Conservation (phyloP, 37 sponge, comb jelly and placozoan genomes). For the Mnemiopsis leidyi region DNA sequence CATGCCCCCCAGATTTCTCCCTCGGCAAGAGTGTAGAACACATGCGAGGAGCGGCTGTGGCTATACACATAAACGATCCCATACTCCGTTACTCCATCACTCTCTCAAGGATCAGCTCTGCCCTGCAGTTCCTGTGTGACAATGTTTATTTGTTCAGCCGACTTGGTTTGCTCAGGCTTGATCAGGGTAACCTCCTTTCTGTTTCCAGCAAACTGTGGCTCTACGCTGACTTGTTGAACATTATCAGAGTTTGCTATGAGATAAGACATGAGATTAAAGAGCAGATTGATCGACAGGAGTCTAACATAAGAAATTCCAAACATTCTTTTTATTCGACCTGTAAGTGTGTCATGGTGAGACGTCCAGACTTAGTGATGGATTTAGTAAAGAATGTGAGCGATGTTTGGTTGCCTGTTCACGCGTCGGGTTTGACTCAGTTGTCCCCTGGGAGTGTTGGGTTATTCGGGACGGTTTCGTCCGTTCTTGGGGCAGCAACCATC, state of each 20-base stretch:
- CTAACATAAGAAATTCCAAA: not conserved
- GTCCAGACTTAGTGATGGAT: not conserved
- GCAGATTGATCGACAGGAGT: not conserved
- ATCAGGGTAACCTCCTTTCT: not conserved
- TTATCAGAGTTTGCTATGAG: not conserved
- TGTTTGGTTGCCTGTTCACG: slow-evolving; percentile 8
- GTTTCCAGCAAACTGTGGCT: slow-evolving; percentile 20
- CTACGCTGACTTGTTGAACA: slow-evolving; percentile 19
- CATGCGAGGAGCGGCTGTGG: slow-evolving; percentile 70
- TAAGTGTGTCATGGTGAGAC: not conserved
- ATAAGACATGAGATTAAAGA: not conserved
- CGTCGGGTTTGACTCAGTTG: not conserved
- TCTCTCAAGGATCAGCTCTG: slow-evolving; percentile 70
- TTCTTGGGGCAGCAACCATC: not conserved
- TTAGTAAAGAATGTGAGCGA: not conserved
- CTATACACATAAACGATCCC: slow-evolving; percentile 72
- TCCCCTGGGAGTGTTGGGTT: not conserved
- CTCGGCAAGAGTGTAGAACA: slow-evolving; percentile 78
- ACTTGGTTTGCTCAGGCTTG: not conserved
- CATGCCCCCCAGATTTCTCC: slow-evolving; percentile 75
- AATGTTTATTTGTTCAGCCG: slow-evolving; percentile 66
- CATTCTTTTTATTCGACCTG: not conserved
- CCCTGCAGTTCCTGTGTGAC: slow-evolving; percentile 77
- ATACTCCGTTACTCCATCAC: slow-evolving; percentile 70
- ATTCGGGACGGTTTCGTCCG: slow-evolving; percentile 16